A percentile compares a stretch with the other conserved stretches of the same genome.
These are phyloP conservation scores for Lobophora halterata DNA, from an alignment of 2,888 invertebrate genomes.

Conservation along the genomic window DNA sequence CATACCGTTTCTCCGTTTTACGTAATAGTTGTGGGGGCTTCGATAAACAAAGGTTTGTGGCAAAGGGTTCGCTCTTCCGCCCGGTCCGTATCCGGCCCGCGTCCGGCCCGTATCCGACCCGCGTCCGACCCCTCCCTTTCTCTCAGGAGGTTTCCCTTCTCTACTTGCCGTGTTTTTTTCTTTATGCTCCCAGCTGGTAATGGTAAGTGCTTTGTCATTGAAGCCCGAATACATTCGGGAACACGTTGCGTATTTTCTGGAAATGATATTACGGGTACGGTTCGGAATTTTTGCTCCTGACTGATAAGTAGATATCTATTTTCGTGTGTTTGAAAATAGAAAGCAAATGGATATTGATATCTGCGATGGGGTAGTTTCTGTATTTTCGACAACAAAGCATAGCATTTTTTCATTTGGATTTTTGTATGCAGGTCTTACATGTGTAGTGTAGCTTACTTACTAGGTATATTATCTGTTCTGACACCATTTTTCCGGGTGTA, in stretches of 20 bases:
- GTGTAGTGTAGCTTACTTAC: too few species aligned
- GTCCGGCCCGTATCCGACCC: slow-evolving; percentile 25
- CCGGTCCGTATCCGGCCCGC: slow-evolving; percentile 62
- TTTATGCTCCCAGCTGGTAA: slow-evolving; percentile 46
- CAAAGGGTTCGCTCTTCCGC: slow-evolving; percentile 72
- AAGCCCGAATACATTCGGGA: slow-evolving; percentile 23
- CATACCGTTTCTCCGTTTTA: slow-evolving; percentile 44
- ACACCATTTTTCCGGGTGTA: too few species aligned
- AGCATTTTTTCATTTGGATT: too few species aligned
- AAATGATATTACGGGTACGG: slow-evolving; percentile 21
- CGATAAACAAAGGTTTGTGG: slow-evolving; percentile 65
- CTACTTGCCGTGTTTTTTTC: slow-evolving; percentile 37
- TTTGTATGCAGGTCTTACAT: too few species aligned
- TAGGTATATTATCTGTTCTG: too few species aligned
- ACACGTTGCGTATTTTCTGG: slow-evolving; percentile 19
- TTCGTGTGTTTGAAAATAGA: slow-evolving; percentile 13
- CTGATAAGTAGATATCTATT: slow-evolving; percentile 13
- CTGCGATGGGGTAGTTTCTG: slow-evolving; percentile 11
- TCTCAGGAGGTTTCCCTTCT: slow-evolving; percentile 37
- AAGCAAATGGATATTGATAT: slow-evolving; percentile 10
- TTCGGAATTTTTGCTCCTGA: slow-evolving; percentile 15
- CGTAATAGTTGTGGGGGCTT: slow-evolving; percentile 51
- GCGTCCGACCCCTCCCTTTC: slow-evolving; percentile 29
- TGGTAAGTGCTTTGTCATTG: slow-evolving; percentile 48
- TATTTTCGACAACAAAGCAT: too few species aligned